These are phyloP conservation scores for Acyrthosiphon pisum DNA, from an alignment of 1,140 invertebrate genomes.

Conservation along the genomic window DNA sequence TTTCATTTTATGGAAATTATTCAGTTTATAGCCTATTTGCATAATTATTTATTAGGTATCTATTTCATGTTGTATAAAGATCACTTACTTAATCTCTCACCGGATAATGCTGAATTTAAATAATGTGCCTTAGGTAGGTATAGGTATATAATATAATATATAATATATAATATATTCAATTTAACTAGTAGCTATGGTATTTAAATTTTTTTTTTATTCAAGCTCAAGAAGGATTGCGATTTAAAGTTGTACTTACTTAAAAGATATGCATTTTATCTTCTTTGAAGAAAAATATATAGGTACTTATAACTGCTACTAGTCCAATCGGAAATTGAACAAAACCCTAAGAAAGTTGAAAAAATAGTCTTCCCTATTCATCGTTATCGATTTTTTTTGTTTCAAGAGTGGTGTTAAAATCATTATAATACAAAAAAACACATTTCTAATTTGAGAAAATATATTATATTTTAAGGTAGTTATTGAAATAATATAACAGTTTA, in stretches of 20 bases:
- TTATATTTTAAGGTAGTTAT: neutral
- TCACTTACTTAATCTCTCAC: neutral
- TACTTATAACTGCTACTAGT: neutral
- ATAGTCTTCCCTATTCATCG: neutral
- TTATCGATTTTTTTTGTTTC: neutral
- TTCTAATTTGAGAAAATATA: neutral
- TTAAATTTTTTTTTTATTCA: neutral
- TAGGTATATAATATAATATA: neutral
- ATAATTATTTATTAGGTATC: neutral
- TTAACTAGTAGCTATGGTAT: neutral
- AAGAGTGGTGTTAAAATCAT: neutral
- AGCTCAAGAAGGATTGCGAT: neutral
- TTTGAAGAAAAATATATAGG: neutral
- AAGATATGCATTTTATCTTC: neutral
- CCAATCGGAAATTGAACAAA: neutral
- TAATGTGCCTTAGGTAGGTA: neutral
- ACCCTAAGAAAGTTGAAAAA: neutral
- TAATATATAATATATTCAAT: neutral
- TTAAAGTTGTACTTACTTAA: neutral
- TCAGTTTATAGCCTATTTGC: neutral
- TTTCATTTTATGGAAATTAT: neutral
- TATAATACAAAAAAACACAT: neutral
- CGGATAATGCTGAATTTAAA: neutral
- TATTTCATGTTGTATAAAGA: neutral
- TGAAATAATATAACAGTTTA: neutral